Evolutionary conservation across 2,113 vertebrate species (phyloP).

Genomic region (Austrofundulus limnaeus): DNA sequence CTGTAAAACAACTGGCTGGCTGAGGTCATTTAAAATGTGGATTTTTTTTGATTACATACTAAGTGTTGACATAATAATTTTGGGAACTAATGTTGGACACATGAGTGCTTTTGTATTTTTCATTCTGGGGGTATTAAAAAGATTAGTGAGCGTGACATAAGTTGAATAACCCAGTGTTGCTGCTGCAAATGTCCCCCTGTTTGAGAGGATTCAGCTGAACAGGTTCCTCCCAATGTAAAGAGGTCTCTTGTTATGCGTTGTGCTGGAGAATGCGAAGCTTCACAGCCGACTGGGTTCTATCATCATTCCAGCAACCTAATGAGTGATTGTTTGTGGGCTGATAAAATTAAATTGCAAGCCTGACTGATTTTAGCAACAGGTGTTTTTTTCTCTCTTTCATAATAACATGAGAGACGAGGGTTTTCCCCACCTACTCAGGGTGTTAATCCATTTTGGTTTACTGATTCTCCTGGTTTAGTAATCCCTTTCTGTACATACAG

Average conservation of each 20-base stretch:
- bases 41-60: conserved; percentile 51
- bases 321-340: conserved; percentile 91
- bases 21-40: conserved; percentile 45
- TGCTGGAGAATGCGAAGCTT: conserved; percentile 82
- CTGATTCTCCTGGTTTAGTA: conserved; percentile 50
- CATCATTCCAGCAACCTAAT: conserved; percentile 88
- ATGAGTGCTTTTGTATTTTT: conserved; percentile 48
- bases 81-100: conserved; percentile 44
- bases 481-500: conserved; percentile 15
- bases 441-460: conserved; percentile 63
- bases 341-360: conserved; percentile 96
- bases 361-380: conserved; percentile 91
- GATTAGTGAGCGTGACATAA: conserved; percentile 63
- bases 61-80: conserved; percentile 50
- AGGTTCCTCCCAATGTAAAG: conserved; percentile 79
- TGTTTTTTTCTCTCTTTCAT: conserved; percentile 84
- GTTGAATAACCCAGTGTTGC: conserved; percentile 47
- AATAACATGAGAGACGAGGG: conserved; percentile 57
- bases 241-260: conserved; percentile 79
- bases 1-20: conserved; percentile 37
- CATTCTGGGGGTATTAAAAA: conserved; percentile 47
- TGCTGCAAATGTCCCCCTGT: conserved; percentile 35
- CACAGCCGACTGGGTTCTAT: conserved; percentile 85
- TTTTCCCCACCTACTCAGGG: conserved; percentile 52
- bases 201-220: conserved; percentile 79